phyloP scores from a whole-genome alignment of 2,888 invertebrate species.

The Neelides folsomi region DNA sequence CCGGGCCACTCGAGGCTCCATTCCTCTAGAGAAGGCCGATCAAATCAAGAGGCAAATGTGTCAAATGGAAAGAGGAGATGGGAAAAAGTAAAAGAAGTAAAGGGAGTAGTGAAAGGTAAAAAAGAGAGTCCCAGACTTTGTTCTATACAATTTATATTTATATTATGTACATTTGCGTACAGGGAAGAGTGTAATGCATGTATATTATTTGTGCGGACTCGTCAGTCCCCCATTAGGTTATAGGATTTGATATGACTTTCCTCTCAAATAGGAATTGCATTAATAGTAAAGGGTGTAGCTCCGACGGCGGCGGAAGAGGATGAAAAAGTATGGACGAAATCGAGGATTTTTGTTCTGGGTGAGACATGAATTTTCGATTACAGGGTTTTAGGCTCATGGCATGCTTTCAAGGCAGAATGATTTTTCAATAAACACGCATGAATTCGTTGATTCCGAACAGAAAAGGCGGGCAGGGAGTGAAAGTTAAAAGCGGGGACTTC shows the following conservation, averaged over 20 bases:
- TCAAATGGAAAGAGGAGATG: slow-evolving; percentile 21
- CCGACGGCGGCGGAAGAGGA: slow-evolving; percentile 9
- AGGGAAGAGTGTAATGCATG: too few species aligned
- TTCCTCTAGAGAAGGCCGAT: slow-evolving; percentile 12
- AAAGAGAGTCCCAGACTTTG: too few species aligned
- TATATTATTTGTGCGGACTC: too few species aligned
- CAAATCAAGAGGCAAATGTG: slow-evolving; percentile 32
- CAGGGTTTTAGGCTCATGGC: slow-evolving; percentile 33
- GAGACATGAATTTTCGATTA: slow-evolving; percentile 34
- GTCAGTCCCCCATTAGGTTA: too few species aligned
- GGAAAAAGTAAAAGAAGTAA: neutral
- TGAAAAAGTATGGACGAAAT: slow-evolving; percentile 33
- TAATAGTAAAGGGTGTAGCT: neutral
- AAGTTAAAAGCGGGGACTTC: slow-evolving; percentile 30
- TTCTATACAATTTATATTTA: too few species aligned
- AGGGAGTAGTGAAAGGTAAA: neutral
- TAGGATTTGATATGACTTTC: too few species aligned
- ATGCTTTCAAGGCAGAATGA: slow-evolving; percentile 34
- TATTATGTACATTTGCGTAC: too few species aligned
- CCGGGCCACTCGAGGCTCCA: too few species aligned
- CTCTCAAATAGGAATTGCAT: too few species aligned
- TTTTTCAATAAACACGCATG: slow-evolving; percentile 34
- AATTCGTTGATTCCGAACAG: slow-evolving; percentile 33
- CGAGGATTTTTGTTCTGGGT: slow-evolving; percentile 33
- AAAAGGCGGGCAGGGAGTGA: slow-evolving; percentile 24